Base-by-base conservation (phyloP, 2,888 invertebrate species). In the Xestia ashworthii region DNA sequence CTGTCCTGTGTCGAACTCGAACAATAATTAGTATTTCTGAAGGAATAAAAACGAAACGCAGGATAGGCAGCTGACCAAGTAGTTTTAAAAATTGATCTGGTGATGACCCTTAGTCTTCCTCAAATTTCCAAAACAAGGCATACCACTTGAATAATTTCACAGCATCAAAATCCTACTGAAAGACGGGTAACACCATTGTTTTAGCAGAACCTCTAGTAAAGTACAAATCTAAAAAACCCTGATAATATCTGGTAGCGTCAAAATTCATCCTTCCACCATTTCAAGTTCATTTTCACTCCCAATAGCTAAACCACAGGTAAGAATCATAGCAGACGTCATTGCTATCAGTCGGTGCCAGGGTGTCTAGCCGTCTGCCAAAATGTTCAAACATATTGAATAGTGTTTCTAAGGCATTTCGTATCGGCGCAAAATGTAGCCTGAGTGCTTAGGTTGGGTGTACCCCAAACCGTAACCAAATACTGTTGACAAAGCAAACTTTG, bases 351-450 rank as follows among this genome's bases (percentile, higher is more conserved):
- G 75, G 82, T 75, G 82, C 80, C 83, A 80, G 64, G 25, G 68
- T 68, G 83, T 83, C 83, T 83, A 76, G 83, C 44, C 83, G 65
- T 71, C 68, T 83, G 76, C 83, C 80, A 83, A 83, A 74, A 74
- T 68, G 71, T 83, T 75, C 74, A 82, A 79, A 83, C 74, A 79
- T 64, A 77, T 75, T 72, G 67, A 71, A 71, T 53, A 83, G 25
- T 38, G 46, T 71, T 68, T 53, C n/a, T 73, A 68, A 58, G 60
- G 66, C 78, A 78, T 48, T 65, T 19, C 64, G 16, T 71, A 78
- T 74, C 68, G 60, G 71, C 65, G 60, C 71, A 55, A 83, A 82
- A 70, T 66, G 48, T 66, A 55, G 65, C 69, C 44, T 14, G 66
- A 60, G 75, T 44, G 38, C 53, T 44, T 16, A 66, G 38, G 71